Evolutionary conservation across 2,797 vertebrate species (phyloP), one percentile per base, ranked within the genome.

Genomic region (Clarias fuscus): DNA sequence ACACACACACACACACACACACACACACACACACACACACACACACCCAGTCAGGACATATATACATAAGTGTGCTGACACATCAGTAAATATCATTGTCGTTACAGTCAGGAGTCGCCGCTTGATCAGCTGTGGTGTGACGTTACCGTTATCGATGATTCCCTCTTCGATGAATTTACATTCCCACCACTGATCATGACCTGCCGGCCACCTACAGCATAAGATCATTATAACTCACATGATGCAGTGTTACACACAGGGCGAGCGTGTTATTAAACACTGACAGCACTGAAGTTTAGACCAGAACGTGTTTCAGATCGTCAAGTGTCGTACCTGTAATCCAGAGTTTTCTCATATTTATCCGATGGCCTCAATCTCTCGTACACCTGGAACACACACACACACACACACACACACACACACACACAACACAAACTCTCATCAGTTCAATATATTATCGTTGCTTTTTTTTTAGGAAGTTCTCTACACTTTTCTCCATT

Each of bases 121-220:
- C 24, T 73, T 1, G 43, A 43, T 43, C 43, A 62, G 77, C 22
- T 13, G 68, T 67, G 59, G 59, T 24, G 48, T 77, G 72, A 56
- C 10, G 27, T 27, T 85, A 97, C 98, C 98, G 95, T 99, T 98
- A 91, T 99, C 98, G 3, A 99, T 99, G 93, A 99, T 99, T 88
- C 98, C 98, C 92, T 99, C 98, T 1, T 98, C 97, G 18, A 99
- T 98, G 93, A 99, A 99, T 92, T 99, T 99, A 91, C 98, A 99
- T 67, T 99, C 98, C 98, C 98, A 99, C 98, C 98, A 99, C 92
- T 99, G 98, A 93, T 99, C 98, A 24, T 99, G 98, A 77, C 97
- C 96, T 76, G 97, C 95, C 0, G 98, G 98, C 98, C 98, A 99
- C 91, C 98, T 99, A 92, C 58, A n/a, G 0, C 70, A 68, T 0